A percentile compares a stretch with the other conserved stretches of the same genome.
Conservation (phyloP, 1,140 invertebrate genomes). For the Nephotettix cincticeps region DNA sequence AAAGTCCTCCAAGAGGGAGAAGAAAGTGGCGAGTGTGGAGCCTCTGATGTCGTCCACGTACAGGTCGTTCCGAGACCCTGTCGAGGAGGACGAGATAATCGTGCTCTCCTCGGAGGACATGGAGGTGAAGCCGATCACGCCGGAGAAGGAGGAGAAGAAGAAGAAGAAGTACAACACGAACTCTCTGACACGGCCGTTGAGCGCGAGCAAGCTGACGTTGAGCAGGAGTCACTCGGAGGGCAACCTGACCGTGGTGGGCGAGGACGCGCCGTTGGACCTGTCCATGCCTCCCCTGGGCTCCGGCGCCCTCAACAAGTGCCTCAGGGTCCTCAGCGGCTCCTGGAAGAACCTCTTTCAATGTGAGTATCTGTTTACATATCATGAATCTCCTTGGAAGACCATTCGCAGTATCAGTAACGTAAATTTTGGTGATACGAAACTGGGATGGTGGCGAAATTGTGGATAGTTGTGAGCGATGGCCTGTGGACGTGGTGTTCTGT, state of each 20-base stretch:
- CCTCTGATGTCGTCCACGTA: constrained; percentile 50
- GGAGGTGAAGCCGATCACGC: constrained; percentile 28
- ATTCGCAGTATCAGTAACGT: too few species aligned
- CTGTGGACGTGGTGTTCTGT: too few species aligned
- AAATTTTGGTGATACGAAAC: too few species aligned
- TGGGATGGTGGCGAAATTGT: too few species aligned
- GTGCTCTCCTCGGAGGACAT: constrained; percentile 52
- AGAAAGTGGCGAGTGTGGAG: constrained; percentile 21
- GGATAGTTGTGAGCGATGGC: too few species aligned
- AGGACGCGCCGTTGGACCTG: constrained; percentile 21
- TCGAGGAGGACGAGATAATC: constrained; percentile 48
- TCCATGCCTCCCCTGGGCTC: constrained; percentile 1
- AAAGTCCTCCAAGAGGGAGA: constrained; percentile 6
- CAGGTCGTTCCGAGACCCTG: constrained; percentile 53
- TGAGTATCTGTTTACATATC: too few species aligned
- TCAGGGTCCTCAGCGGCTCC: constrained; percentile 58
- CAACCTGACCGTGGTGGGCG: constrained; percentile 46
- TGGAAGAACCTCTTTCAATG: constrained; percentile 65
- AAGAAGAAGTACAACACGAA: constrained; percentile 24
- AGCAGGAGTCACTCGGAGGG: constrained; percentile 51
- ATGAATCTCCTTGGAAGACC: too few species aligned
- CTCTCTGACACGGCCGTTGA: constrained; percentile 14
- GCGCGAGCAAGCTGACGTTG: constrained; percentile 43
- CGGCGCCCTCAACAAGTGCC: constrained; percentile 50
- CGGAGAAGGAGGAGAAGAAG: constrained; percentile 2